Base-by-base conservation (phyloP, 2,888 invertebrate genomes). In the Eudemis profundana region DNA sequence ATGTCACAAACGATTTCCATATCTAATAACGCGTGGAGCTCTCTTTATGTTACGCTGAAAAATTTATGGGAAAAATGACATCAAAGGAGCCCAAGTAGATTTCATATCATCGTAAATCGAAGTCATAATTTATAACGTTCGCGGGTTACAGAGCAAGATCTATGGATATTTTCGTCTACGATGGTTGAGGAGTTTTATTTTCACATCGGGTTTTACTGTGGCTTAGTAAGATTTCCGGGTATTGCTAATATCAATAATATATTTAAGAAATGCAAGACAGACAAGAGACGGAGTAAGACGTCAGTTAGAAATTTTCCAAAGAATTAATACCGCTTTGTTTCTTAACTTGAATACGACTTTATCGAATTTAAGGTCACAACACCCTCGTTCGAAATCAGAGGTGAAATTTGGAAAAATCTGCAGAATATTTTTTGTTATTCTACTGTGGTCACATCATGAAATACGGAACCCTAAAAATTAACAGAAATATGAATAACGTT, bases 11-110 rank as follows among this genome's bases (percentile, higher is more conserved):
- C 80, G 76, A 81, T 84, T 84, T 81, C 74, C 82, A 78, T 79
- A 77, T 81, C 80, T 82, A 87, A 86, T 85, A 87, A 83, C 79
- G 78, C 82, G 80, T 79, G 75, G 72, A 82, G 81, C 72, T 80
- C 75, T 78, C 81, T 87, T 83, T 84, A 85, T 81, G 78, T 79
- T 78, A 67, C 76, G 77, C 77, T 81, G 87, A 87, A 87, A 85
- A 85, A 84, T 86, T 84, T 86, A 89, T 82, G 83, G 72, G 78
- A 86, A 87, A 86, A 86, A 81, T 84, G 85, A 87, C 87, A 89
- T 89, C 89, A 89, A 89, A 89, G 87, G 75, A 83, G 75, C 71
- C 69, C 69, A 71, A 76, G 80, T 76, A 78, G 78, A 79, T 72
- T 72, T 70, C 69, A 72, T 76, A 71, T 70, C 74, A 70, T 76